Evolutionary conservation across 2,113 vertebrate species (phyloP).

Genomic region (Mormyrus iriodes): DNA sequence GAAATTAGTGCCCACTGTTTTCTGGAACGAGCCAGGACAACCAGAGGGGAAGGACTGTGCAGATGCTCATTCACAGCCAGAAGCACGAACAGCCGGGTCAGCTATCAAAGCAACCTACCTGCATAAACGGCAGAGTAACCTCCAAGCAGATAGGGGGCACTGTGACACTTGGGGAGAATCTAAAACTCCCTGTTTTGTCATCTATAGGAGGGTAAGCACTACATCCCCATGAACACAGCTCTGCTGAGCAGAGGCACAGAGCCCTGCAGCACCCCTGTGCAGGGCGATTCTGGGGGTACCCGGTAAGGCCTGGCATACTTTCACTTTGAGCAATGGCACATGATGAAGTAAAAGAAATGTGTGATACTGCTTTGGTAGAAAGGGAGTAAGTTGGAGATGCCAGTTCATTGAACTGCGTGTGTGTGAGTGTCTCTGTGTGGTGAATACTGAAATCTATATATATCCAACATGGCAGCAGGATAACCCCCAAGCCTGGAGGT

Average conservation of each 20-base stretch:
- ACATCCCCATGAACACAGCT: constrained; percentile 86
- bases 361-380: not conserved
- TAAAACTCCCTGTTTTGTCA: constrained; percentile 10
- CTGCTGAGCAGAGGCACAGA: constrained; percentile 63
- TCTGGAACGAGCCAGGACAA: not conserved
- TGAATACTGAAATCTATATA: too few relatives aligned
- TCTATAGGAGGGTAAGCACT: constrained; percentile 84
- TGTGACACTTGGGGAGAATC: not conserved
- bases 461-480: too few relatives aligned
- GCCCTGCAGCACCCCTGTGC: constrained; percentile 42
- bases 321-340: not conserved
- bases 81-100: not conserved
- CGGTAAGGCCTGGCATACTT: constrained; percentile 59
- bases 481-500: too few relatives aligned
- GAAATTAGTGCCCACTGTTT: not conserved
- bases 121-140: not conserved
- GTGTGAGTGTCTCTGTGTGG: not conserved
- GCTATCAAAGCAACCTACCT: not conserved
- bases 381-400: not conserved
- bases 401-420: not conserved
- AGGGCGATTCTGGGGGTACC: constrained; percentile 65
- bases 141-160: not conserved
- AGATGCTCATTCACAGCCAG: not conserved
- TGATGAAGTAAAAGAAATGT: not conserved
- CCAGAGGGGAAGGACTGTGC: not conserved